A percentile compares a stretch with the other conserved stretches of the same genome.
phyloP scores from a whole-genome alignment of 2,888 invertebrate species.

The Drosophila rubida region DNA sequence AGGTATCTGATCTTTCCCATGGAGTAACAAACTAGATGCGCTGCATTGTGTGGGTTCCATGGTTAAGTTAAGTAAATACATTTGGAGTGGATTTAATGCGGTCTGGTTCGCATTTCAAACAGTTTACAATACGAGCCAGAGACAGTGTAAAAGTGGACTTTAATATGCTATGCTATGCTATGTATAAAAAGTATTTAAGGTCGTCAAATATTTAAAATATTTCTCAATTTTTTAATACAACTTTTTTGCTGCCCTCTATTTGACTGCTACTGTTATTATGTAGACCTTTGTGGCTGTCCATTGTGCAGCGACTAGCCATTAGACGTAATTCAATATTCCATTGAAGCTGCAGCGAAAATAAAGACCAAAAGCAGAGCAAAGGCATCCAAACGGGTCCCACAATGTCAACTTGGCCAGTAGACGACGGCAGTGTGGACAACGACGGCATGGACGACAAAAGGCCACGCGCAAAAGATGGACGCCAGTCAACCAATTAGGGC shows the following conservation, averaged over 20 bases:
- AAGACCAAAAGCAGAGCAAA: slow-evolving; percentile 10
- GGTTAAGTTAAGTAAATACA: slow-evolving; percentile 47
- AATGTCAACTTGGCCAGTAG: slow-evolving; percentile 49
- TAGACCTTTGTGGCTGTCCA: slow-evolving; percentile 51
- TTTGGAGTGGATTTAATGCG: slow-evolving; percentile 42
- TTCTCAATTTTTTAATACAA: slow-evolving; percentile 53
- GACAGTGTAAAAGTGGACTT: slow-evolving; percentile 3
- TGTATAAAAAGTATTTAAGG: slow-evolving; percentile 55
- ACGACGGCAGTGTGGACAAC: slow-evolving; percentile 41
- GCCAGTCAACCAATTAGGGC: slow-evolving; percentile 69
- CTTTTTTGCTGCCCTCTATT: slow-evolving; percentile 18
- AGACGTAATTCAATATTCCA: slow-evolving; percentile 78
- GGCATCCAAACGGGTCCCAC: slow-evolving; percentile 33
- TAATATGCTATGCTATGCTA: slow-evolving; percentile 36
- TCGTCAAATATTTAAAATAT: slow-evolving; percentile 74
- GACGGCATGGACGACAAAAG: slow-evolving; percentile 45
- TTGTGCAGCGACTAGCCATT: slow-evolving; percentile 65
- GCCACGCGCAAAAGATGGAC: slow-evolving; percentile 30
- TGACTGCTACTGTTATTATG: slow-evolving; percentile 32
- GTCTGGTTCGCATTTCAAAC: slow-evolving; percentile 38
- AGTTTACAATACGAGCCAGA: slow-evolving; percentile 1
- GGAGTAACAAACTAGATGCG: neutral
- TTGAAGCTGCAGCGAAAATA: slow-evolving; percentile 51
- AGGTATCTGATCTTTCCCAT: slow-evolving; percentile 9
- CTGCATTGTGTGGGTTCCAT: neutral